Base-by-base conservation (phyloP, 2,797 vertebrate genomes). In the Smutsia gigantea region DNA sequence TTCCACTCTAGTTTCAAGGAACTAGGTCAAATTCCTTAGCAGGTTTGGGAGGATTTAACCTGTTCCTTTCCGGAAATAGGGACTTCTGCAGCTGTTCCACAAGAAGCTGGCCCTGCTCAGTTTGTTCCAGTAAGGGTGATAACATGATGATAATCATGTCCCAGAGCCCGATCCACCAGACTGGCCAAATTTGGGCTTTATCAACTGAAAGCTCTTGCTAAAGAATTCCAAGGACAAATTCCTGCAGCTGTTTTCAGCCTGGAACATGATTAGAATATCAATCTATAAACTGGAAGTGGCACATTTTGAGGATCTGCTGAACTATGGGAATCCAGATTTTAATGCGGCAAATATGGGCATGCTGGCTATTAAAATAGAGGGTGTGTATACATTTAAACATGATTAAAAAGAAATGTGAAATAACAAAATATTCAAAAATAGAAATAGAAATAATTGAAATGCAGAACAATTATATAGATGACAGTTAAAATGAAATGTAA, bases 1-100 rank as follows among this genome's bases (percentile, higher is more conserved):
- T 75, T 92, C 81, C 46, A 51, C 46, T 84, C 63, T 71, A 79
- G 66, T 92, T 95, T 95, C 72, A 64, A 87, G 27, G 19, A 97
- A 95, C 59, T 94, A 78, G 87, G 93, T 96, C 95, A 97, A 69
- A 95, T 85, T 93, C 69, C 49, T 89, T 68, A 85, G 78, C 69
- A 93, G 51, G 61, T 75, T 91, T 63, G 46, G 42, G 74, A 94
- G 49, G 63, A 92, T 71, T 90, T 95, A 92, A 93, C 90, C 21
- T 64, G 12, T 63, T 72, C 87, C 71, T 94, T 61, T 87, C 85
- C 51, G 57, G 12, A 49, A 57, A 71, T 7, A n/a, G 29, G 23
- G 46, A 27, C 57, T 74, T 82, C 18, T n/a, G 25, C 4, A 53
- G 59, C 72, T 57, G 57, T 66, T 75, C 59, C 7, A 8, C 7